Evolutionary conservation across 2,113 vertebrate species (phyloP), one percentile per base, ranked within the genome.

Genomic region (Scomber colias): DNA sequence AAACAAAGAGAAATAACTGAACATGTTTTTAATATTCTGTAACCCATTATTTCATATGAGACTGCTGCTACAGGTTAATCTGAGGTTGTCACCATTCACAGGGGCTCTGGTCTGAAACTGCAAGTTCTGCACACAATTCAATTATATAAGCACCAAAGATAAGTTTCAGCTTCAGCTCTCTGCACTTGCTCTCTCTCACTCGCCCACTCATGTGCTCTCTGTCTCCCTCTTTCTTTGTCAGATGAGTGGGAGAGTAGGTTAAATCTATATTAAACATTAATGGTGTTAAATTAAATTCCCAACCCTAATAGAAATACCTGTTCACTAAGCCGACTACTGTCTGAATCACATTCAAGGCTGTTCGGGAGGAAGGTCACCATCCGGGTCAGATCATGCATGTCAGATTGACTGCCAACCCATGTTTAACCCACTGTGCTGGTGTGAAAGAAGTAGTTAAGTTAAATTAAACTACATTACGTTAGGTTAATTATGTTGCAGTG

Each of bases 251-350:
- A 68, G 69, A 78, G 57, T 56, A 6, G 10, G 27, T 68, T 79
- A 17, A 66, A 63, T 70, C 15, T 53, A 69, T 87, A 75, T 90
- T 5, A 44, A 64, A 77, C 61, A 70, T 57, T 44, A 51, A 64
- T 59, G 61, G 55, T 49, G 21, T 21, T 48, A 4, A 76, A 61
- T 65, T 61, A 35, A 53, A 85, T 51, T 51, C 10, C 46, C 31
- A 11, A 30, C 4, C 17, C 54, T 31, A 45, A 66, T n/a, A 71
- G 4, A 62, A 64, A 75, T 11, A 4, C 14, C 19, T 27, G 51
- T 15, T 67, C 40, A 13, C n/a, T 30, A 40, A 62, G 63, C 17
- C 6, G 45, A 75, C 40, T 31, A 16, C 45, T 81, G 49, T 61
- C 27, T 65, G 15, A 55, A 49, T 6, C 27, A 24, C 17, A 68